Base-by-base conservation (phyloP, 37 sponge, comb jelly and placozoan genomes). In the Haliclona indistincta region DNA sequence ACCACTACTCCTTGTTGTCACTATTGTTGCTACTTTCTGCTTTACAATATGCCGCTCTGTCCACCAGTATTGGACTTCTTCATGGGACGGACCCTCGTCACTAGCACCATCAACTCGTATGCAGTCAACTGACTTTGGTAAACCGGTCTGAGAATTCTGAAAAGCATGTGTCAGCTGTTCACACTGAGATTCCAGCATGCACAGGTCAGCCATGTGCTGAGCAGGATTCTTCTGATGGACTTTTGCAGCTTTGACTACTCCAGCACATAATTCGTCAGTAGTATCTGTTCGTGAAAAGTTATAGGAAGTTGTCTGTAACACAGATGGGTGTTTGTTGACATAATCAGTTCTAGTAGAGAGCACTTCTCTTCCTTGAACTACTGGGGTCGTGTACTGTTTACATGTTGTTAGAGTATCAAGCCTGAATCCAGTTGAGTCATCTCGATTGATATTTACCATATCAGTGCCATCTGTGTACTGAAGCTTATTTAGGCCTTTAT, bases 401-500 rank as follows among this genome's bases (percentile, higher is more conserved):
- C 26, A 28, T 38, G 85, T 84, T 37, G 79, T 37, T 17, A 84
- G 58, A 15, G 72, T 84, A 38, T 84, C 81, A 33, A 77, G 63
- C 1, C 79, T 30, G 62, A 72, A 84, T n/a, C 85, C 85, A 28
- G 79, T 22, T 32, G 79, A 78, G 77, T 84, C 85, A 72, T 84
- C 85, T 39, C 85, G 30, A 58, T 84, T 84, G 22, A 77, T 63
- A 25, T 72, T 84, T 3, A 71, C 7, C 2, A 77, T 64, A 17
- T 75, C 32, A 25, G 10, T 17, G n/a, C 85, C 85, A 63, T 77
- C 66, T 3, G 20, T n/a, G 71, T 65, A 84, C 45, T 84, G 73
- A 17, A 84, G 4, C 11, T 30, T 4, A 38, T 77, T 77, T 19
- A 77, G 39, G 8, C 56, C 54, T 35, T 36, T 43, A 49, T 77